Percentiles rank a stretch among this genome's conserved stretches.
Conservation (phyloP, 2,113 vertebrate species). For the Malurus alboscapulatus region DNA sequence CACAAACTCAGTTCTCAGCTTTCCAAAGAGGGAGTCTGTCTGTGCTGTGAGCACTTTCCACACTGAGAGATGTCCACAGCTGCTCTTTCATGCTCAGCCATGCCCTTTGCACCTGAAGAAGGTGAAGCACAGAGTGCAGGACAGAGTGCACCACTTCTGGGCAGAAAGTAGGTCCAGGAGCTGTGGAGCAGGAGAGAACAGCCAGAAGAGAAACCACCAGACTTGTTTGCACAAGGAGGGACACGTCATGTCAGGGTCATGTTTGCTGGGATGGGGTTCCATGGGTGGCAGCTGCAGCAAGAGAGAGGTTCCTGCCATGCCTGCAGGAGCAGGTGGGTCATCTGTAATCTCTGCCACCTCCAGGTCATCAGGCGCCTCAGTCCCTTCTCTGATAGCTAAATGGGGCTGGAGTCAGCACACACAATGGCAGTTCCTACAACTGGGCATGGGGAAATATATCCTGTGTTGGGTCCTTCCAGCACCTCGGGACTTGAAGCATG, state of each 20-base stretch:
- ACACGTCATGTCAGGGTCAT: accelerated
- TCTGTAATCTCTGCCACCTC: neutral
- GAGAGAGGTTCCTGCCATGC: neutral
- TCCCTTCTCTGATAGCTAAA: neutral
- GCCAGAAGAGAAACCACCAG: neutral
- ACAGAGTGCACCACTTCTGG: neutral
- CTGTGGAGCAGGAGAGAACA: neutral
- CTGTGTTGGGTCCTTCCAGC: neutral
- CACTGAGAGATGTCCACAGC: neutral
- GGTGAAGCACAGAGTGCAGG: neutral
- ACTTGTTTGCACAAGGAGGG: neutral
- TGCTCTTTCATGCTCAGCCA: neutral
- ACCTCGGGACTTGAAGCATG: neutral
- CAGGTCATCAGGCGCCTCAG: neutral
- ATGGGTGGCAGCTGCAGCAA: neutral
- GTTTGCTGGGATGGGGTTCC: neutral
- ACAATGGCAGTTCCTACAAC: neutral
- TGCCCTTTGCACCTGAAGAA: neutral
- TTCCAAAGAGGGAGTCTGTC: neutral
- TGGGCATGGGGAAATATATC: neutral
- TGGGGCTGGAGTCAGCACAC: neutral
- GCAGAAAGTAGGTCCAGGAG: neutral
- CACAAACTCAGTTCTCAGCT: neutral
- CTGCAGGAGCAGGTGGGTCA: neutral
- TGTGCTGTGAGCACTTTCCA: neutral